Base-by-base conservation (phyloP, 2,113 vertebrate species). In the Notechis scutatus region DNA sequence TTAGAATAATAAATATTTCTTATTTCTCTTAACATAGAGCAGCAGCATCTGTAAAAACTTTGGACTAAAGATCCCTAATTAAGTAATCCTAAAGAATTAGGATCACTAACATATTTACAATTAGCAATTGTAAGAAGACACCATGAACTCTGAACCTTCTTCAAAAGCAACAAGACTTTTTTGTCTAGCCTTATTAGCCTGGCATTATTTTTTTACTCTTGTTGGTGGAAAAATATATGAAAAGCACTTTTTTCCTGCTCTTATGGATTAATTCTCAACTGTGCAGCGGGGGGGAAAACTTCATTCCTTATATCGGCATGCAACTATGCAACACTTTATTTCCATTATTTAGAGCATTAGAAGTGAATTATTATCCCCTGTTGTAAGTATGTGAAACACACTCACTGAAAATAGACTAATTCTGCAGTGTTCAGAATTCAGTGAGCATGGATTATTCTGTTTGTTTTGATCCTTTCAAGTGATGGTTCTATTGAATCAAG, bases 1-100 rank as follows among this genome's bases (percentile, higher is more conserved):
- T 97, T 94, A 97, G 96, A 97, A 96, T 97, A 97, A 98, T 98
- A 98, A 98, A 98, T 98, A 98, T 95, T 97, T 96, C 95, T 96
- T 89, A 64, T 96, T 95, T 90, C 85, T 96, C 92, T 97, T 95
- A 96, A 94, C 91, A 97, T 95, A 96, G 95, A 97, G 97, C 97
- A 97, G 95, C 95, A 96, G 94, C 87, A 89, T 94, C 42, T 90
- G 94, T 88, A 94, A 96, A 94, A 96, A 96, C 92, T 93, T 97
- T 93, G 57, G 59, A 93, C 95, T 93, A 93, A 81, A 96, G 95
- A 94, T 91, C 94, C 94, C 95, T 93, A 94, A 42, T 93, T 96
- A 94, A 88, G 93, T 85, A 95, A 96, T 94, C 96, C 96, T 95
- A 93, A 93, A 96, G 95, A 94, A 93, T 91, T 34, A 95, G 95